Base-by-base conservation (phyloP, 2,888 invertebrate species). In the Synanthedon formicaeformis region DNA sequence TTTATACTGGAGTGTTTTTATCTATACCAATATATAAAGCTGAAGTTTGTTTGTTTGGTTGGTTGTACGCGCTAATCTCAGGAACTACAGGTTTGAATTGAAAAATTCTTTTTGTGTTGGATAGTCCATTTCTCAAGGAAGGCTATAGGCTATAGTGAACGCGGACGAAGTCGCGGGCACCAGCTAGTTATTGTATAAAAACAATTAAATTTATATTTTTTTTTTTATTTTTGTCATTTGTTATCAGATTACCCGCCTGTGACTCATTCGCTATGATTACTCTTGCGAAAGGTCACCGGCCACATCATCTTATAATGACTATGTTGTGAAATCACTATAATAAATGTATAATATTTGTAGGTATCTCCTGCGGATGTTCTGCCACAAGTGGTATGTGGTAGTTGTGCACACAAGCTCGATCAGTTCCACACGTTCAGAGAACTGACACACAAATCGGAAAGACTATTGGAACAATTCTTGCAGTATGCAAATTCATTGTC, bases 381-480 rank as follows among this genome's bases (percentile, higher is more conserved):
- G 73, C 94, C 94, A 63, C 91, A 92, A 65, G 91, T 93, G 65
- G 91, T 95, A 62, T 95, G 95, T 84, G 90, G 91, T 58, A 91
- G 91, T 63, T 95, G 95, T 85, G 91, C 91, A 64, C 90, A 90
- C 69, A 94, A 94, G 75, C 88, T 95, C 67, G 92, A 93, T 75
- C 90, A 92, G 57, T 90, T 94, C 66, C 91, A 92, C 78, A 92
- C 92, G 67, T 94, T 95, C 88, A 91, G 92, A 77, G 92, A 93
- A 73, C 88, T 91, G 62, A 92, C 94, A 69, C 91, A 91, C 66
- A 93, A 93, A 78, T 92, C 93, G 50, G 93, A 94, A 79, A 89
- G 90, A 67, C 89, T 93, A 63, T 88, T 95, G 72, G 91, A 92
- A 81, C 91, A 92, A 81, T 94, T 93, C 88, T 82, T 94, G 68